Base-by-base conservation (phyloP, 2,888 invertebrate species). In the Mylabris sibirica region DNA sequence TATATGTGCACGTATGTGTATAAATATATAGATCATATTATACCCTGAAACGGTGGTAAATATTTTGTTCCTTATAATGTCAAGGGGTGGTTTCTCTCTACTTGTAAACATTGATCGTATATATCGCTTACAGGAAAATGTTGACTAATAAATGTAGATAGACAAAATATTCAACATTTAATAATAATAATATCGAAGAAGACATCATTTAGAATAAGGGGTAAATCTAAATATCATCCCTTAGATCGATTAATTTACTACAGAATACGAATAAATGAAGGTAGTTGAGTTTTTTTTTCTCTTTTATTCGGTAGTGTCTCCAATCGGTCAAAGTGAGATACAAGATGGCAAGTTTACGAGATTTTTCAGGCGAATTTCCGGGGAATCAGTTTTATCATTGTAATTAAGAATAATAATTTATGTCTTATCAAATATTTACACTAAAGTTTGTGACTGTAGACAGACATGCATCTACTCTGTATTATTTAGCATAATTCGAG, bases 381-480 rank as follows among this genome's bases (percentile, higher is more conserved):
- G 8, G 20, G 8, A 49, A 20, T 49, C 6, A 49, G 49, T 49
- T 49, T 49, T 20, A 20, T 49, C 49, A 49, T 49, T 49, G 49
- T 49, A 49, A 49, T 49, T 49, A 49, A 49, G 20, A 30, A 20
- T 49, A 20, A 49, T 49, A 20, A 49, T 49, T 49, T 49, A 49
- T 20, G 49, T 20, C 44, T 44, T 44, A 44, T 44, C 44, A n/a
- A 44, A 44, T 44, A n/a, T 44, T 44, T 44, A 6, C 4, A 44
- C 44, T n/a, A 3, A 1, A 44, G 3, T 44, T 17, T n/a, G n/a
- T 44, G 14, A 14, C 6, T 38, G 38, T 12, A 38, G 38, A 38
- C 2, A 38, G 38, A 38, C n/a, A 44, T 17, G 17, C 1, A 17
- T n/a, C 44, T 17, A n/a, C 5, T 44, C 12, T 44, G 12, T 12